Evolutionary conservation across 2,113 vertebrate genomes (phyloP).

Genomic region (Ranitomeya variabilis): DNA sequence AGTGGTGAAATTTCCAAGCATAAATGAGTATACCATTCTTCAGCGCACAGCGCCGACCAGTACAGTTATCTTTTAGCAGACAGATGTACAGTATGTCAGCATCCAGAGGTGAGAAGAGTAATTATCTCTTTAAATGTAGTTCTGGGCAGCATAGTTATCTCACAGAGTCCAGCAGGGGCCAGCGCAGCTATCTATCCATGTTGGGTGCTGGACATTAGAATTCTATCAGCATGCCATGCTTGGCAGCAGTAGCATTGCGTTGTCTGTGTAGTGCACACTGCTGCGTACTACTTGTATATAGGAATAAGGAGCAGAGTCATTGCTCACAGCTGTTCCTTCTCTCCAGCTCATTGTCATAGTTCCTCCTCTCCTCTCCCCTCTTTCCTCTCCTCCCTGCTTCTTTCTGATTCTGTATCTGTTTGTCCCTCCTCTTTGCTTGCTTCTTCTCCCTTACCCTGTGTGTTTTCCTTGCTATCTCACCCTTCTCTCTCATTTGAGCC

Average conservation of each 20-base stretch:
- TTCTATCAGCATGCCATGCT: not conserved
- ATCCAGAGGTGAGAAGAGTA: slow-evolving; percentile 29
- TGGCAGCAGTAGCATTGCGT: not conserved
- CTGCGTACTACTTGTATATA: slow-evolving; percentile 31
- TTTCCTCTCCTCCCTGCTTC: slow-evolving; percentile 32
- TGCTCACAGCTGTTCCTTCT: slow-evolving; percentile 48
- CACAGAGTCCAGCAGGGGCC: not conserved
- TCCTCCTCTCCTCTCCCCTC: slow-evolving; percentile 38
- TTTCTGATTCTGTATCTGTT: slow-evolving; percentile 27
- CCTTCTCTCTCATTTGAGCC: slow-evolving; percentile 26
- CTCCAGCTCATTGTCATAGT: slow-evolving; percentile 46
- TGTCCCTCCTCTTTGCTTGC: slow-evolving; percentile 26
- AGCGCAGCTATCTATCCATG: slow-evolving; percentile 16
- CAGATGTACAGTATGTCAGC: slow-evolving; percentile 29
- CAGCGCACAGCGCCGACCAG: not conserved
- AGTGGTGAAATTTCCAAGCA: not conserved
- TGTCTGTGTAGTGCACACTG: slow-evolving; percentile 30
- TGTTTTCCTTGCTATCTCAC: slow-evolving; percentile 37
- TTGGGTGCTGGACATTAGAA: not conserved
- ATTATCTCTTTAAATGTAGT: slow-evolving; percentile 34
- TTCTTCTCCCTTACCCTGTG: slow-evolving; percentile 33
- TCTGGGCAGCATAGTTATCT: slow-evolving; percentile 35
- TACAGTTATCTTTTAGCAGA: slow-evolving; percentile 24
- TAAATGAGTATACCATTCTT: not conserved
- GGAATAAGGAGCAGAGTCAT: slow-evolving; percentile 40